phyloP scores from a whole-genome alignment of 2,888 invertebrate genomes.

The Sinelater perroti region DNA sequence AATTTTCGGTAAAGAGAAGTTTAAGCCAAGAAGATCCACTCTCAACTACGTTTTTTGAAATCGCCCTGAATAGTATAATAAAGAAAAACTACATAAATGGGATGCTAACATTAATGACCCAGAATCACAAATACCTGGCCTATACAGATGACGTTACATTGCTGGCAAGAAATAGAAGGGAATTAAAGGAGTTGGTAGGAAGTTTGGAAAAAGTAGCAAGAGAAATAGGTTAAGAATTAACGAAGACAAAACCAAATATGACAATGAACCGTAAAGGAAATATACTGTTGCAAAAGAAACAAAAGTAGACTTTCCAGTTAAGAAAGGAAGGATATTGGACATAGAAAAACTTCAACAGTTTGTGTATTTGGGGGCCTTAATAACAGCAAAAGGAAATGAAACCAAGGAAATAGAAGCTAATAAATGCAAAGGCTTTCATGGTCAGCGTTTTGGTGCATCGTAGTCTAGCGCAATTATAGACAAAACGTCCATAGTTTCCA shows the following conservation, averaged over 20 bases:
- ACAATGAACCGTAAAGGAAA: neutral
- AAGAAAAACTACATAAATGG: neutral
- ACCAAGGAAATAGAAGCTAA: slow-evolving; percentile 2
- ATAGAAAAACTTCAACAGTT: slow-evolving; percentile 3
- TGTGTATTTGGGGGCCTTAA: slow-evolving; percentile 1
- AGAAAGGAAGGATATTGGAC: neutral
- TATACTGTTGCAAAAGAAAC: neutral
- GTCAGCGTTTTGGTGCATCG: no score
- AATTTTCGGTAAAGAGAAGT: slow-evolving; percentile 1
- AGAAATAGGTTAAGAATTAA: neutral
- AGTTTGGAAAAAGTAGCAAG: neutral
- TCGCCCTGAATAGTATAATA: neutral
- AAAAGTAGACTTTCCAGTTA: neutral
- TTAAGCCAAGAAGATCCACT: neutral
- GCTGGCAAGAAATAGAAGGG: no score
- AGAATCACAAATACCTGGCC: neutral
- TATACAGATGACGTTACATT: neutral
- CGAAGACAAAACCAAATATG: slow-evolving; percentile 3
- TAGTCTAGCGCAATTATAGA: no score
- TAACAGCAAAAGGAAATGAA: neutral
- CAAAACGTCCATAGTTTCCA: no score
- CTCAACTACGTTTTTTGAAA: neutral
- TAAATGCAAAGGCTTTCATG: no score
- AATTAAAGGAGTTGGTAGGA: neutral
- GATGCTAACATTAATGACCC: neutral